These are phyloP conservation scores for Eurytoma adleriae DNA, from an alignment of 2,888 invertebrate species.

Conservation along the genomic window DNA sequence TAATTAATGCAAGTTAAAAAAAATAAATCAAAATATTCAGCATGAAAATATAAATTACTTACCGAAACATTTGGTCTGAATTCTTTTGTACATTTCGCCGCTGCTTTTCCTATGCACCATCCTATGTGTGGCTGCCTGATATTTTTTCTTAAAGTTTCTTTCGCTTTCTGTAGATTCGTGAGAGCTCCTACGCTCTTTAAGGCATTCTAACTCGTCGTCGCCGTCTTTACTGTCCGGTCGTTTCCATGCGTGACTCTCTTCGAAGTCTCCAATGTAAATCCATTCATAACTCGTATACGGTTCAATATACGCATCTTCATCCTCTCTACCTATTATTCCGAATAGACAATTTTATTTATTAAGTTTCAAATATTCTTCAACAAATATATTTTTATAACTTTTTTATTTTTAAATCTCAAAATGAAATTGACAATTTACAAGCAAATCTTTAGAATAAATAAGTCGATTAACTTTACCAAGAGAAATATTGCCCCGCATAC, in stretches of 20 bases:
- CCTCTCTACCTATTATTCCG: constrained; percentile 76
- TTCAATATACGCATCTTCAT: constrained; percentile 86
- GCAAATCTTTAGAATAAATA: not conserved
- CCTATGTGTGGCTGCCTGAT: constrained; percentile 91
- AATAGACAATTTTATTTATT: not conserved
- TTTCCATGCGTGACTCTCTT: constrained; percentile 82
- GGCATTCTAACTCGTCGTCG: constrained; percentile 69
- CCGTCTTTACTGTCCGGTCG: constrained; percentile 75
- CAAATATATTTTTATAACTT: not conserved
- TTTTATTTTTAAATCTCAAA: constrained; percentile 21
- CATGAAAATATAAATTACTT: constrained; percentile 73
- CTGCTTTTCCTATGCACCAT: constrained; percentile 90
- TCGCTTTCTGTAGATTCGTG: constrained; percentile 87
- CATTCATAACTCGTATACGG: constrained; percentile 85
- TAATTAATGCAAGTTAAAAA: not conserved
- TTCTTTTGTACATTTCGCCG: constrained; percentile 91
- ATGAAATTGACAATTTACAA: not conserved
- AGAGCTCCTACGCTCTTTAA: constrained; percentile 77
- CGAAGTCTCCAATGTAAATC: constrained; percentile 86
- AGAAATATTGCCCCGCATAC: too few species aligned
- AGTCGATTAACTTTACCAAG: too few species aligned
- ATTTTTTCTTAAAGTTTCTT: constrained; percentile 89
- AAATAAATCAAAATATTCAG: not conserved
- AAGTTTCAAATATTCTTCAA: not conserved
- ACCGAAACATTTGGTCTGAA: constrained; percentile 91